Conservation (phyloP, 2,797 vertebrate species). For the Hydrocynus forskahlii region DNA sequence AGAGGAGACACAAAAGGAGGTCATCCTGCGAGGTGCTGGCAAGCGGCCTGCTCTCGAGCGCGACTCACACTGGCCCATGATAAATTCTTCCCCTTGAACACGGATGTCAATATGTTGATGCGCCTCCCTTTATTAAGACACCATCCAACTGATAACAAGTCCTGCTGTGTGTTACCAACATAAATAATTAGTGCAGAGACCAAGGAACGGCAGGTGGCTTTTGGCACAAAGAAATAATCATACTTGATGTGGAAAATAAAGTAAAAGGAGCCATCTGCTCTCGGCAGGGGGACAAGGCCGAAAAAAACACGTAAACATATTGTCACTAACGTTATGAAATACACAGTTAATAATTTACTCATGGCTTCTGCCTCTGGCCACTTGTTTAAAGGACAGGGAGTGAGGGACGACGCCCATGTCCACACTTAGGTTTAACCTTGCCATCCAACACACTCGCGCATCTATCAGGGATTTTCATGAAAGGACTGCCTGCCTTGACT, state of each 20-base stretch:
- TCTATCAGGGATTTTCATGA: constrained; percentile 26
- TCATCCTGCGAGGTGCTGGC: constrained; percentile 83
- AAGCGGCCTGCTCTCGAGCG: constrained; percentile 75
- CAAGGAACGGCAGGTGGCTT: constrained; percentile 98
- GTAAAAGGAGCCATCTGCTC: constrained; percentile 99
- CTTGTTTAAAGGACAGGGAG: constrained; percentile 83
- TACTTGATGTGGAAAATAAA: constrained; percentile 99
- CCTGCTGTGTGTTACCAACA: constrained; percentile 99
- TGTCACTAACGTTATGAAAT: constrained; percentile 99
- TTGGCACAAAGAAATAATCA: constrained; percentile 99
- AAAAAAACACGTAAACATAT: constrained; percentile 99
- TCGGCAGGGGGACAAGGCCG: constrained; percentile 88
- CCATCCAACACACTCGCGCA: constrained; percentile 58
- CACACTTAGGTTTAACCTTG: constrained; percentile 68
- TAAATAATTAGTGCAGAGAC: constrained; percentile 99
- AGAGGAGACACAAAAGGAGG: constrained; percentile 82
- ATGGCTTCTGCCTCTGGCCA: constrained; percentile 85
- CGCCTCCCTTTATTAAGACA: constrained; percentile 98
- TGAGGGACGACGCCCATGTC: constrained; percentile 63
- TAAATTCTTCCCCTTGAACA: constrained; percentile 96
- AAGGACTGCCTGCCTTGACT: constrained; percentile 8
- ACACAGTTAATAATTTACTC: constrained; percentile 99
- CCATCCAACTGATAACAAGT: constrained; percentile 98
- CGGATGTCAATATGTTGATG: constrained; percentile 99
- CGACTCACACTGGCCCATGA: constrained; percentile 69